A percentile compares a stretch with the other conserved stretches of the same genome.
Conservation (phyloP, 1,140 invertebrate species). For the Colletes gigas region DNA sequence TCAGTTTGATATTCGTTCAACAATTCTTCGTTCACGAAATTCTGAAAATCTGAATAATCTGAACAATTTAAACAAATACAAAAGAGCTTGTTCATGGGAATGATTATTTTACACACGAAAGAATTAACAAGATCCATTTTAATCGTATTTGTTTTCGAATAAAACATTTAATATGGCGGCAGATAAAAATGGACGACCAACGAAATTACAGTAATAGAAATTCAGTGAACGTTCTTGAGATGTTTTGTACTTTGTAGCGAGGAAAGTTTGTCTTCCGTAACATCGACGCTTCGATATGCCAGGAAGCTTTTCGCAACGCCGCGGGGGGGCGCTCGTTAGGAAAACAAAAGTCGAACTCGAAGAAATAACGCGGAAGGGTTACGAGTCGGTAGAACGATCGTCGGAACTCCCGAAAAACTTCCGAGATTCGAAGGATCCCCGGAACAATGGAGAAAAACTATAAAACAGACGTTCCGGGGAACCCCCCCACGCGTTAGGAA, state of each 20-base stretch:
- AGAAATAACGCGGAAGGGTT: constrained; percentile 27
- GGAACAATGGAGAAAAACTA: constrained; percentile 24
- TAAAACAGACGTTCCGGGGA: constrained; percentile 29
- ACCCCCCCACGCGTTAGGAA: background rate
- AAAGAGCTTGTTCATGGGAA: too few relatives aligned
- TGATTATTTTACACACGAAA: too few relatives aligned
- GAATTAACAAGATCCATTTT: too few relatives aligned
- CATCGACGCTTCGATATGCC: background rate
- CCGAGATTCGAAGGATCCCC: constrained; percentile 13
- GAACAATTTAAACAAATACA: too few relatives aligned
- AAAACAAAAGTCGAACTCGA: constrained; percentile 12
- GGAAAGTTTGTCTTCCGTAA: background rate
- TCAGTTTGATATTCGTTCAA: too few relatives aligned
- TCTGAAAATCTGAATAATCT: too few relatives aligned
- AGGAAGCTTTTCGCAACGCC: background rate
- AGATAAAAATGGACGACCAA: background rate
- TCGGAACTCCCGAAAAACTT: constrained; percentile 11
- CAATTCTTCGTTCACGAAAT: too few relatives aligned
- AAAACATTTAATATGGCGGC: too few relatives aligned
- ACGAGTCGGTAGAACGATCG: constrained; percentile 2
- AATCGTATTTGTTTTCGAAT: too few relatives aligned
- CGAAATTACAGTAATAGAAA: background rate
- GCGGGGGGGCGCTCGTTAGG: background rate
- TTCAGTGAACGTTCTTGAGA: background rate
- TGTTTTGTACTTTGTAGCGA: background rate